Evolutionary conservation across 2,113 vertebrate species (phyloP).

Genomic region (Gambusia affinis): DNA sequence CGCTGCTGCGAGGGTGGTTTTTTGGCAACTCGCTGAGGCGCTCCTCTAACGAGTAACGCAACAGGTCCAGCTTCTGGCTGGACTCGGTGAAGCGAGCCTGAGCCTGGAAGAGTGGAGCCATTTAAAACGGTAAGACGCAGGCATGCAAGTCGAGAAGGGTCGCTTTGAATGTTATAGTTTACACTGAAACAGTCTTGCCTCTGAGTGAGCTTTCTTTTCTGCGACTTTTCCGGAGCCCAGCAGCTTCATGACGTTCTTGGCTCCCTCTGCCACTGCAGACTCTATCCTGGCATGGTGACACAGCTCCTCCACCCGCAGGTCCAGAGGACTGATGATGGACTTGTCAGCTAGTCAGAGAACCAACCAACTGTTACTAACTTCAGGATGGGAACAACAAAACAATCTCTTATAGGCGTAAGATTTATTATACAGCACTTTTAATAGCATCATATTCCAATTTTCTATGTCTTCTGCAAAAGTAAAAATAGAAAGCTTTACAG

Average conservation of each 20-base stretch:
- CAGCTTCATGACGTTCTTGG: conserved; percentile 99
- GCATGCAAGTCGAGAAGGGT: no score
- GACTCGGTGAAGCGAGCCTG: conserved; percentile 98
- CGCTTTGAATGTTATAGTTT: no score
- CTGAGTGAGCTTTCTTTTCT: conserved; percentile 95
- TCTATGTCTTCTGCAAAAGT: no score
- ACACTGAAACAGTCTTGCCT: conserved; percentile 78
- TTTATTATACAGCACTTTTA: no score
- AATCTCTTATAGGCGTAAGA: no score
- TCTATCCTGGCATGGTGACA: conserved; percentile 98
- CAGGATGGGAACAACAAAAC: no score
- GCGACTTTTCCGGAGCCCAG: conserved; percentile 96
- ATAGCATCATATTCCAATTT: no score
- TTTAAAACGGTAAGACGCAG: neutral
- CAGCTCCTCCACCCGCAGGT: conserved; percentile 97
- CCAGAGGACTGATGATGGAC: conserved; percentile 96
- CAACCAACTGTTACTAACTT: neutral
- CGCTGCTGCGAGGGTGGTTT: conserved; percentile 93
- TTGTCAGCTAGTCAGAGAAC: conserved; percentile 77
- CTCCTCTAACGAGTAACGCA: conserved; percentile 96
- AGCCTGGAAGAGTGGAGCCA: conserved; percentile 71
- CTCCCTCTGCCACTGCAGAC: conserved; percentile 96
- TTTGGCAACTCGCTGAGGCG: conserved; percentile 94
- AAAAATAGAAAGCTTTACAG: no score
- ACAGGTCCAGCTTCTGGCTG: conserved; percentile 96